A percentile compares a stretch with the other conserved stretches of the same genome.
Conservation (phyloP, 2,888 invertebrate genomes). For the Protonemura montana region DNA sequence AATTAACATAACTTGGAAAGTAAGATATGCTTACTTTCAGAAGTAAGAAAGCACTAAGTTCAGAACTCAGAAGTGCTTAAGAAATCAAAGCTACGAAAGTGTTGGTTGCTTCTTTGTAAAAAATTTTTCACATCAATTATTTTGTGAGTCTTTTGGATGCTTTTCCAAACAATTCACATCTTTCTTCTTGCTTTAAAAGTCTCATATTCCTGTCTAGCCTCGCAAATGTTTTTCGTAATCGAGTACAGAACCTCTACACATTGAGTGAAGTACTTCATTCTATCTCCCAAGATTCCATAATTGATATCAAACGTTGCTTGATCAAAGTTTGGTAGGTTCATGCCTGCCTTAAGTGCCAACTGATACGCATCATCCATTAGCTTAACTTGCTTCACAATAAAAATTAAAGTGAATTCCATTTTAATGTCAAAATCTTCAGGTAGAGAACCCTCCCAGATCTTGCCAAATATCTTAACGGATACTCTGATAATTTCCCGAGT, state of each 20-base stretch:
- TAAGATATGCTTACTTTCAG: no score
- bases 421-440: background rate
- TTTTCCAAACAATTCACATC: background rate
- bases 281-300: background rate
- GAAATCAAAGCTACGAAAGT: no score
- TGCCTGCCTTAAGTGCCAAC: background rate
- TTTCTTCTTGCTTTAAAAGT: background rate
- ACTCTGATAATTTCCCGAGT: background rate
- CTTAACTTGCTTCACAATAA: background rate
- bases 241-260: background rate
- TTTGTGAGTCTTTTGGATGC: no score
- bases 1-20: no score
- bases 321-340: background rate
- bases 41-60: no score
- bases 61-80: no score
- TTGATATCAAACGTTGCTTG: background rate
- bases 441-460: background rate
- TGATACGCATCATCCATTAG: background rate
- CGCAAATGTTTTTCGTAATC: background rate
- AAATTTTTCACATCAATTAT: no score
- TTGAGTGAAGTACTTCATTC: background rate
- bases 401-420: background rate
- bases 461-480: background rate
- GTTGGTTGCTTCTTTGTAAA: no score
- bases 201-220: background rate